Evolutionary conservation across 2,888 invertebrate genomes (phyloP).

Genomic region (Laspeyria flexula): DNA sequence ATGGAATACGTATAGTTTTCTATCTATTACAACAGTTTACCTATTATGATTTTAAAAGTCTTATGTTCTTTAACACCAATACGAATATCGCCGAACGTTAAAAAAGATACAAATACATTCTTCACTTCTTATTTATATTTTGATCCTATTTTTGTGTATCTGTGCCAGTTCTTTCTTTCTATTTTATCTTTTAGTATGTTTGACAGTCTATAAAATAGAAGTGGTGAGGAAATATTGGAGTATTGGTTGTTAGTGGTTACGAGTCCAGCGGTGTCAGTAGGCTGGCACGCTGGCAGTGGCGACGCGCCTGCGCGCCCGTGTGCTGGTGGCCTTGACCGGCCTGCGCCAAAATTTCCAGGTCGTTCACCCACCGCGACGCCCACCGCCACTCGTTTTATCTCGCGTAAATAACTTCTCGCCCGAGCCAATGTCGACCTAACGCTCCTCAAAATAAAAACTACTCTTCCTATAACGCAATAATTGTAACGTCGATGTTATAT

Average conservation of each 20-base stretch:
- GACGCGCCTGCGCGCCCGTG: conserved; percentile 66
- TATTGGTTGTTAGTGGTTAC: not conserved
- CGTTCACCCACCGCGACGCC: conserved; percentile 80
- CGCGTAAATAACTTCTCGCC: conserved; percentile 65
- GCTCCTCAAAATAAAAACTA: conserved; percentile 29
- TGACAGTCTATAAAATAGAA: too few relatives aligned
- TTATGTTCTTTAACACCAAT: too few relatives aligned
- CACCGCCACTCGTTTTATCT: conserved; percentile 81
- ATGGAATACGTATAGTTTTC: not conserved
- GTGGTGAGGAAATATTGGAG: conserved; percentile 1
- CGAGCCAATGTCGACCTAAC: conserved; percentile 58
- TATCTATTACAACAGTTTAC: too few relatives aligned
- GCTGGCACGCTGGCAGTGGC: conserved; percentile 51
- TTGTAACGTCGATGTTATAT: conserved; percentile 65
- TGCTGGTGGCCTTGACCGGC: conserved; percentile 82
- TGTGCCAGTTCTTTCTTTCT: too few relatives aligned
- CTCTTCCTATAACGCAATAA: conserved; percentile 29
- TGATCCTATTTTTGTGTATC: too few relatives aligned
- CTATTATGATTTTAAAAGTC: too few relatives aligned
- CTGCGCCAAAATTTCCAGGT: conserved; percentile 85
- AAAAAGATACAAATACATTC: too few relatives aligned
- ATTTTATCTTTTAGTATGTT: too few relatives aligned
- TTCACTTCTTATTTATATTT: too few relatives aligned
- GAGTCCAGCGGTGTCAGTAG: conserved; percentile 18
- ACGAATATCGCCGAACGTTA: too few relatives aligned